A percentile compares a stretch with the other conserved stretches of the same genome.
phyloP scores from a whole-genome alignment of 92 coral and sea anemone genomes.

The Hydrozoanthus gracilis region DNA sequence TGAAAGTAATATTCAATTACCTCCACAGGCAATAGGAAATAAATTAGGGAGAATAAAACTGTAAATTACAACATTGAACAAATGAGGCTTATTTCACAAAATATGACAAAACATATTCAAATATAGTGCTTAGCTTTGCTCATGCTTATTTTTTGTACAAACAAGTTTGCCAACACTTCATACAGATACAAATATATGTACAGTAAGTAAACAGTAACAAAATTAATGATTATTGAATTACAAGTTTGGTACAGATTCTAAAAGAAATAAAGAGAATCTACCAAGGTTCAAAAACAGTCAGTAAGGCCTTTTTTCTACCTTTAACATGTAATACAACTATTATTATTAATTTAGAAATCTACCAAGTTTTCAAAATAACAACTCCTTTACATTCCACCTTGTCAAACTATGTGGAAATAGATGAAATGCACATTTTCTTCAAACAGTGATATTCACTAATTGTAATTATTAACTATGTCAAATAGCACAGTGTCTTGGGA shows the following conservation, averaged over 20 bases:
- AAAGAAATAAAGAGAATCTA: too few species aligned
- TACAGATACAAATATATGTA: conserved; percentile 22
- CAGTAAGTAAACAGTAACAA: background rate
- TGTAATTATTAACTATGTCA: conserved; percentile 5
- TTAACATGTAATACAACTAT: background rate
- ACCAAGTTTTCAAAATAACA: conserved; percentile 28
- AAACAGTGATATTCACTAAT: background rate
- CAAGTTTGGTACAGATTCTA: too few species aligned
- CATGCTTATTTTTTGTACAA: too few species aligned
- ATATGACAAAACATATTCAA: too few species aligned
- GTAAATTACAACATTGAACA: too few species aligned
- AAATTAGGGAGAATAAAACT: too few species aligned
- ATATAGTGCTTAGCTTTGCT: too few species aligned
- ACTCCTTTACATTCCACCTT: conserved; percentile 26
- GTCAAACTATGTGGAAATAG: conserved; percentile 46
- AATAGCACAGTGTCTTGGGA: background rate
- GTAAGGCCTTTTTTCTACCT: too few species aligned
- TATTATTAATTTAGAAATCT: conserved; percentile 12
- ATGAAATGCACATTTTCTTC: background rate
- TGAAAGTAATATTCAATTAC: too few species aligned
- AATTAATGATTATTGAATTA: background rate
- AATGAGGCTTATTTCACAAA: too few species aligned
- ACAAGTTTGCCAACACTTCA: background rate
- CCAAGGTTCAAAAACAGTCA: too few species aligned
- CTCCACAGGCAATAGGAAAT: too few species aligned